Percentiles rank a stretch among this genome's conserved stretches.
Evolutionary conservation across 1,140 invertebrate genomes (phyloP).

Genomic region (Scylla paramamosain): DNA sequence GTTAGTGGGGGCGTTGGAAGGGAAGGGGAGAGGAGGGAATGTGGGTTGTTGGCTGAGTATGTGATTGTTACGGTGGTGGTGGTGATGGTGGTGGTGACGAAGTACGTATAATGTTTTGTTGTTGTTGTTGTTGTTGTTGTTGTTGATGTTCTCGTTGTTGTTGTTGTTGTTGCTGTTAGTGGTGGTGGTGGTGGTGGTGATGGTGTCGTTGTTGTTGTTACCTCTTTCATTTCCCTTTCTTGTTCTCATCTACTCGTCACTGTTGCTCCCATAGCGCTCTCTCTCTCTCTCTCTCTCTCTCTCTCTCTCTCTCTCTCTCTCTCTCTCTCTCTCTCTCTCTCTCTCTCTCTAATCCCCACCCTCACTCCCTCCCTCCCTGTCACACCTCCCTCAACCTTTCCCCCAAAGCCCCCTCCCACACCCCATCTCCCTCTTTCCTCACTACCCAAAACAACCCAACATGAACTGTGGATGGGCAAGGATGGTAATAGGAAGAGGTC

Average conservation of each 20-base stretch:
- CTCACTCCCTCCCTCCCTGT: conserved; percentile 34
- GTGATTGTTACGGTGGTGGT: neutral
- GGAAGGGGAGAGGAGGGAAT: neutral
- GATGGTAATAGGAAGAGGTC: too few species aligned
- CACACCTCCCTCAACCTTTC: neutral
- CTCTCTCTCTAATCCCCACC: conserved; percentile 14
- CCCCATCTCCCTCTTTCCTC: conserved; percentile 32
- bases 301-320: neutral
- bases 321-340: conserved; percentile 29
- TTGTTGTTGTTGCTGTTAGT: neutral
- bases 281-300: neutral
- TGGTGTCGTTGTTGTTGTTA: neutral
- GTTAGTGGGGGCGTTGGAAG: neutral
- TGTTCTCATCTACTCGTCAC: too few species aligned
- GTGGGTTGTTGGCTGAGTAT: neutral
- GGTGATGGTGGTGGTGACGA: neutral
- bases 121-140: neutral
- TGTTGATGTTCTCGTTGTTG: neutral
- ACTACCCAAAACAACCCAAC: neutral
- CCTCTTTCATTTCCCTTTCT: too few species aligned
- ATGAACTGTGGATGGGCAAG: too few species aligned
- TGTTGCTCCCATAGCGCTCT: neutral
- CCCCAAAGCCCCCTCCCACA: neutral
- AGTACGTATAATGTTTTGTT: neutral
- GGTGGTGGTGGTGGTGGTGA: neutral